Base-by-base conservation (phyloP, 2,797 vertebrate species). In the Poeciliopsis infans region DNA sequence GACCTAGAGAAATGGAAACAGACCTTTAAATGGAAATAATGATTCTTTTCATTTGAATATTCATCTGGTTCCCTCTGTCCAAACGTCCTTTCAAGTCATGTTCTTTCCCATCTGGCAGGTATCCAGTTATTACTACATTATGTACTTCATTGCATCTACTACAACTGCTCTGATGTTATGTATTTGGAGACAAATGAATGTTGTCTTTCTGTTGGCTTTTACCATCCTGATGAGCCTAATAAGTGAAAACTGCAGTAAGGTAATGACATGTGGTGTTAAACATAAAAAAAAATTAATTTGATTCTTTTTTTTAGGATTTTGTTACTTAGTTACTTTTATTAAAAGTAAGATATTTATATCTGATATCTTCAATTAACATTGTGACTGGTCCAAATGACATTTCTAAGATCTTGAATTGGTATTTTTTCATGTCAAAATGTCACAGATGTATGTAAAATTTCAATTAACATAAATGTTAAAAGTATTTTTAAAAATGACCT, bases 1-100 rank as follows among this genome's bases (percentile, higher is more conserved):
- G 87, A 93, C 92, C 90, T 93, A 77, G 23, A 86, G 85, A 88
- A 91, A 92, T 91, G 88, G 85, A 93, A 94, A 92, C 82, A 18
- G 31, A 31, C 31, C 31, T 31, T 31, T 31, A 31, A 31, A 31
- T 31, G 31, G 89, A 93, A 89, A 89, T 94, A 93, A 91, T 92
- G 92, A 93, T 94, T 88, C 82, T 89, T 90, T 61, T 76, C 79
- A 88, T 92, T 91, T 91, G 90, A 88, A 83, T 91, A 88, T 88
- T 91, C 84, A 88, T 87, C 81, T 89, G 76, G 79, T 74, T 64
- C 85, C 81, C 79, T 88, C 73, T 83, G 49, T 72, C 31, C 31
- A 31, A 31, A 76, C 43, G 39, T 73, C 79, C 75, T 79, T 79
- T 79, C 68, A 77, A 84, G 81, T 61, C 28, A 33, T 83, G 80